Conservation (phyloP, 1,140 invertebrate genomes). For the Battus philenor region DNA sequence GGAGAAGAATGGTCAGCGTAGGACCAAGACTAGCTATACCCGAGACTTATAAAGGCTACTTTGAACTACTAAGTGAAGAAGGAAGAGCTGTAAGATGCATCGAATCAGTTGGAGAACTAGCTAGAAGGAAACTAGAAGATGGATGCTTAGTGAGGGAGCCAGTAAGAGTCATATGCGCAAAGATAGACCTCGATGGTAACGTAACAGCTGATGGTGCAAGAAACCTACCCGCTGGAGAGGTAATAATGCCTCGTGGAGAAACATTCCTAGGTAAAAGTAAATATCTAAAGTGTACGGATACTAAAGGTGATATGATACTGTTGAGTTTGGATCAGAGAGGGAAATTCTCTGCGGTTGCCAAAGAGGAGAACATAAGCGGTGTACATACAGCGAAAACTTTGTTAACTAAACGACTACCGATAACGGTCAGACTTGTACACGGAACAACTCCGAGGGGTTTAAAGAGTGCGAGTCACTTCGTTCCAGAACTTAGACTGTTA, state of each 20-base stretch:
- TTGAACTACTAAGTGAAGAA: slow-evolving; percentile 95
- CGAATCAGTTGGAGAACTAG: slow-evolving; percentile 89
- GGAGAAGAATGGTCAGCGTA: slow-evolving; percentile 83
- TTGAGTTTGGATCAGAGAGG: slow-evolving; percentile 90
- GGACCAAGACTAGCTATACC: slow-evolving; percentile 92
- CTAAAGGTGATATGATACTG: slow-evolving; percentile 88
- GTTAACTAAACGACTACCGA: slow-evolving; percentile 89
- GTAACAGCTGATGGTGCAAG: slow-evolving; percentile 84
- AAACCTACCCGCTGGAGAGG: slow-evolving; percentile 85
- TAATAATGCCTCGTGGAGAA: slow-evolving; percentile 85
- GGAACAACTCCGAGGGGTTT: slow-evolving; percentile 88
- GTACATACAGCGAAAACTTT: slow-evolving; percentile 92
- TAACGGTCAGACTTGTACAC: slow-evolving; percentile 93
- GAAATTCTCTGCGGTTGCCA: slow-evolving; percentile 92
- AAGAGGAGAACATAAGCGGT: slow-evolving; percentile 94
- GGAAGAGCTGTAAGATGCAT: slow-evolving; percentile 92
- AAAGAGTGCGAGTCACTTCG: slow-evolving; percentile 87
- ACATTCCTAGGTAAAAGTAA: slow-evolving; percentile 81
- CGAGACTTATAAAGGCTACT: slow-evolving; percentile 92
- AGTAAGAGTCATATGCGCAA: slow-evolving; percentile 86
- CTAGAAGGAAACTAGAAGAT: slow-evolving; percentile 85
- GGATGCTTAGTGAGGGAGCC: slow-evolving; percentile 91
- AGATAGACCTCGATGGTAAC: slow-evolving; percentile 80
- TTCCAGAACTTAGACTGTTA: slow-evolving; percentile 88
- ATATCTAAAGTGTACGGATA: slow-evolving; percentile 91